Conservation (phyloP, 1,140 invertebrate genomes). For the Odontomachus brunneus region DNA sequence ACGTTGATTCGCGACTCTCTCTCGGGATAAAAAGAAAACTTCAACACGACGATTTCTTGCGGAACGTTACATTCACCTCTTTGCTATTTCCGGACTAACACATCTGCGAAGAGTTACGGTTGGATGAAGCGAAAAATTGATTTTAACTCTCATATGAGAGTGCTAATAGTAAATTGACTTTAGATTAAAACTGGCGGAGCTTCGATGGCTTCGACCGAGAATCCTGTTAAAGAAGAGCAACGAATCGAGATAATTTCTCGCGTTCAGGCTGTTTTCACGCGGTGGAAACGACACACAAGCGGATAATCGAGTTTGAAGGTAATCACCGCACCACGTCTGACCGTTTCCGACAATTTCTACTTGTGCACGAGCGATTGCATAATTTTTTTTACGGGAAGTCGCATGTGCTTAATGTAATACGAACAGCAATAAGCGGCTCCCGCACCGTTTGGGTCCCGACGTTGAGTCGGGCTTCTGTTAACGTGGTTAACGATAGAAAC, state of each 20-base stretch:
- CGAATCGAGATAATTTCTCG: background rate
- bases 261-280: background rate
- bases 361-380: background rate
- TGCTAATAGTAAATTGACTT: background rate
- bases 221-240: constrained; percentile 1
- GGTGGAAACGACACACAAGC: background rate
- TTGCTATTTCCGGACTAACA: no score
- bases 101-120: no score
- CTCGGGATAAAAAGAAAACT: no score
- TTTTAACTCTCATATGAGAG: no score
- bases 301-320: background rate
- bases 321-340: background rate
- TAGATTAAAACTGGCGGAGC: background rate
- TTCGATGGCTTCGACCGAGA: background rate
- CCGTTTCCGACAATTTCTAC: no score
- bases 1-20: no score
- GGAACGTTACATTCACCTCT: no score
- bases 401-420: background rate
- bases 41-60: no score
- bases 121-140: no score
- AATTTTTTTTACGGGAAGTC: background rate
- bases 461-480: constrained; percentile 36
- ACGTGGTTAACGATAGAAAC: constrained; percentile 32
- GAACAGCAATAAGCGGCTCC: background rate
- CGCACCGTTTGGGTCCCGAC: background rate